Evolutionary conservation across 2,113 vertebrate species (phyloP).

Genomic region (Anas platyrhynchos): DNA sequence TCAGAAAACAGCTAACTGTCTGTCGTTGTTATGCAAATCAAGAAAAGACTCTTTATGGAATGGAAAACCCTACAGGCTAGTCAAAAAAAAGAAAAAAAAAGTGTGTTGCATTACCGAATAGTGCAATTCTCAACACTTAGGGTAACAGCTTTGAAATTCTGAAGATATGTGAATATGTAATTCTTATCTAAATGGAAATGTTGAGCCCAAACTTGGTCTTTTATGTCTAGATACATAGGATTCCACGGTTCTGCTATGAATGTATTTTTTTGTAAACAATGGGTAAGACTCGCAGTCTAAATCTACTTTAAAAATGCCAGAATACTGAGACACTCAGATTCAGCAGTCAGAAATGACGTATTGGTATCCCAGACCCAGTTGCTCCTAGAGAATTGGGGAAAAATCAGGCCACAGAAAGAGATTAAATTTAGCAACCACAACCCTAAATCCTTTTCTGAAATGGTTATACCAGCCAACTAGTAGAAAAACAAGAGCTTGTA

Average conservation of each 20-base stretch:
- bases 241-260: neutral
- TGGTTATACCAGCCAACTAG: neutral
- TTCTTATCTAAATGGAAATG: neutral
- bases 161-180: neutral
- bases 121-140: neutral
- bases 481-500: neutral
- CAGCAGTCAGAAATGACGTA: neutral
- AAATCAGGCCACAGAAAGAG: neutral
- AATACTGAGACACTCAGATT: neutral
- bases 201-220: neutral
- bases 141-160: neutral
- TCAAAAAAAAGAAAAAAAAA: neutral
- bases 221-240: neutral
- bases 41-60: neutral
- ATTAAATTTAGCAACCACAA: neutral
- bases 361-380: neutral
- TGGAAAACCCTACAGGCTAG: neutral
- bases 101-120: neutral
- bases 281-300: neutral
- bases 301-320: neutral
- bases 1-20: neutral
- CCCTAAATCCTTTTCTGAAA: neutral
- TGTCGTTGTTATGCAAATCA: neutral
- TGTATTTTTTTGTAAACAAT: fast-evolving
- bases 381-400: neutral